Conservation (phyloP, 2,888 invertebrate genomes). For the Trichogramma evanescens region DNA sequence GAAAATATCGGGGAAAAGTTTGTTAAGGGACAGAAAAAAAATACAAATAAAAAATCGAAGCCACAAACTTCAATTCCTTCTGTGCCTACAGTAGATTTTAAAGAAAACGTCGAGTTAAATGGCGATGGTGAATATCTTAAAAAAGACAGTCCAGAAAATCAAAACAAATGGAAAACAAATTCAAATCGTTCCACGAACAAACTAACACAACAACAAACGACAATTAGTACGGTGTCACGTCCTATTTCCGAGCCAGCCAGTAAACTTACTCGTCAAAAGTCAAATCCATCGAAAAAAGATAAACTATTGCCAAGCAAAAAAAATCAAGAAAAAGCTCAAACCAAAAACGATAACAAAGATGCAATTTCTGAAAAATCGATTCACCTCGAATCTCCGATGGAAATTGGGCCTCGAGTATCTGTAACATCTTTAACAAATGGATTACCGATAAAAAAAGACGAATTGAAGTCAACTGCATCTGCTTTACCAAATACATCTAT, state of each 20-base stretch:
- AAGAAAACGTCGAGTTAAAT: constrained; percentile 49
- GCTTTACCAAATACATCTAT: constrained; percentile 11
- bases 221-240: constrained; percentile 18
- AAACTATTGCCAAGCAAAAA: constrained; percentile 22
- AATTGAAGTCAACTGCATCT: no score
- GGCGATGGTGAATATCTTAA: constrained; percentile 44
- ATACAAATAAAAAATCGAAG: constrained; percentile 37
- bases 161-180: constrained; percentile 42
- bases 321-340: no score
- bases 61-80: constrained; percentile 28
- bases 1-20: constrained; percentile 38
- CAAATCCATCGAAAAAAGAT: constrained; percentile 40
- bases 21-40: constrained; percentile 39
- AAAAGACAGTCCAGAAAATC: constrained; percentile 37
- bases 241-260: constrained; percentile 30
- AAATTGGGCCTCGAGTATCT: no score
- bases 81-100: constrained; percentile 42
- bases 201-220: constrained; percentile 16
- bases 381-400: no score
- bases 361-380: no score
- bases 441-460: no score
- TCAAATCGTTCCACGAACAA: constrained; percentile 36
- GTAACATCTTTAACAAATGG: no score
- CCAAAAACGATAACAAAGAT: no score
- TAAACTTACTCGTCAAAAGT: constrained; percentile 35